Base-by-base conservation (phyloP, 1,140 invertebrate species). In the Ceratina japonica region DNA sequence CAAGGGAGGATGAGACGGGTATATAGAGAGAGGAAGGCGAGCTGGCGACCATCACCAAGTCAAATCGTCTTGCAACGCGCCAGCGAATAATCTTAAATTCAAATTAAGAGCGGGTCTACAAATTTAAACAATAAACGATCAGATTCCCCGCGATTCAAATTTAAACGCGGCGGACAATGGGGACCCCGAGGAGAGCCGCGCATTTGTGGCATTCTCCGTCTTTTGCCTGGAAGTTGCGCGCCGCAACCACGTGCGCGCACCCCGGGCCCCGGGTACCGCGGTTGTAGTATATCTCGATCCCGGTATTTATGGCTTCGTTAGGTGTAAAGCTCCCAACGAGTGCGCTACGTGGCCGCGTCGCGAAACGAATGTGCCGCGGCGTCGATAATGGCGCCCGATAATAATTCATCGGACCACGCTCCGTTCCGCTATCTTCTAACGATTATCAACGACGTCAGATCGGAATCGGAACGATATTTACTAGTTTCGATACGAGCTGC, bases 41-140 rank as follows among this genome's bases (percentile, higher is more conserved):
- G 79, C 82, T 84, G 82, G 85, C 88, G 87, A 90, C 89, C 89
- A 91, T 91, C 90, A 90, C 90, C 90, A 91, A 91, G 89, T 91
- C 90, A 91, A 91, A 91, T 91, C 86, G 88, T 87, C 89, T 88
- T 86, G 85, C 89, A 90, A 89, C 89, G 88, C 88, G 89, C 89
- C 89, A 89, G 89, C 86, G 89, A 90, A 89, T 89, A 90, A 91
- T 91, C 89, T 91, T 89, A 91, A 91, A 91, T 90, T 91, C 88
- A 91, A 90, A 91, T 91, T 90, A 90, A 91, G 90, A 91, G 81
- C 87, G 86, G 89, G 89, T 90, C 89, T 91, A 91, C 89, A 91
- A 91, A 91, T 91, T 90, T 90, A 91, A 91, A 91, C 89, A 91
- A 90, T 91, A 91, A 91, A 90, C 89, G 89, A 91, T 90, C 90